Conservation (phyloP, 2,888 invertebrate species). For the Stegophylla sp. region DNA sequence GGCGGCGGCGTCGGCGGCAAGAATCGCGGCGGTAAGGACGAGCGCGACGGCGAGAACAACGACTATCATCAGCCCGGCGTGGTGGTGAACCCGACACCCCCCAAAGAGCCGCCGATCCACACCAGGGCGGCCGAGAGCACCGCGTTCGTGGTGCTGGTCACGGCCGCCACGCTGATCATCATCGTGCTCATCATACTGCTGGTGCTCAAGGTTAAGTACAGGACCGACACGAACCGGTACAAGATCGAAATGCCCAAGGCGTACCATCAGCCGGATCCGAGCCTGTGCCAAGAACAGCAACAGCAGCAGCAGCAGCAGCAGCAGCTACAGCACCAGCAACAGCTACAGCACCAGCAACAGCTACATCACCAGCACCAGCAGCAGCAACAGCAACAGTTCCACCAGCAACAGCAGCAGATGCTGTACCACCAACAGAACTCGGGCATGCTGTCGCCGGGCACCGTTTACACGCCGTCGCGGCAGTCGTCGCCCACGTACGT, state of each 20-base stretch:
- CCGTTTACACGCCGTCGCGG: slow-evolving; percentile 66
- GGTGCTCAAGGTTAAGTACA: slow-evolving; percentile 84
- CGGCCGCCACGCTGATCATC: slow-evolving; percentile 88
- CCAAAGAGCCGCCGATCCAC: slow-evolving; percentile 67
- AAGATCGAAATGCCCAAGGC: slow-evolving; percentile 88
- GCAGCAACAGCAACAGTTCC: slow-evolving; percentile 8
- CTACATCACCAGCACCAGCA: slow-evolving; percentile 18
- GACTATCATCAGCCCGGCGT: slow-evolving; percentile 61
- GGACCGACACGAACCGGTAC: slow-evolving; percentile 77
- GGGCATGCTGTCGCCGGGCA: slow-evolving; percentile 62
- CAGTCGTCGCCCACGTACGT: slow-evolving; percentile 65
- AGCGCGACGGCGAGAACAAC: slow-evolving; percentile 61
- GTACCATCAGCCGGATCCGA: slow-evolving; percentile 70
- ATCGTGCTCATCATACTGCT: slow-evolving; percentile 88
- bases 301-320: slow-evolving; percentile 16
- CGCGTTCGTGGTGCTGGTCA: slow-evolving; percentile 84
- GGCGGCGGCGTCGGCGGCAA: slow-evolving; percentile 61
- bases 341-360: neutral
- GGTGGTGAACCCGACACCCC: slow-evolving; percentile 63
- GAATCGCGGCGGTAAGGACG: slow-evolving; percentile 61
- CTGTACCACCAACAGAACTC: neutral
- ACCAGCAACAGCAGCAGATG: slow-evolving; percentile 19
- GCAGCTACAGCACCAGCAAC: slow-evolving; percentile 19
- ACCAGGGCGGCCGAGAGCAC: slow-evolving; percentile 76
- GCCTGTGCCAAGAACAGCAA: slow-evolving; percentile 23